phyloP scores from a whole-genome alignment of 2,113 vertebrate species.

The Astur gentilis region DNA sequence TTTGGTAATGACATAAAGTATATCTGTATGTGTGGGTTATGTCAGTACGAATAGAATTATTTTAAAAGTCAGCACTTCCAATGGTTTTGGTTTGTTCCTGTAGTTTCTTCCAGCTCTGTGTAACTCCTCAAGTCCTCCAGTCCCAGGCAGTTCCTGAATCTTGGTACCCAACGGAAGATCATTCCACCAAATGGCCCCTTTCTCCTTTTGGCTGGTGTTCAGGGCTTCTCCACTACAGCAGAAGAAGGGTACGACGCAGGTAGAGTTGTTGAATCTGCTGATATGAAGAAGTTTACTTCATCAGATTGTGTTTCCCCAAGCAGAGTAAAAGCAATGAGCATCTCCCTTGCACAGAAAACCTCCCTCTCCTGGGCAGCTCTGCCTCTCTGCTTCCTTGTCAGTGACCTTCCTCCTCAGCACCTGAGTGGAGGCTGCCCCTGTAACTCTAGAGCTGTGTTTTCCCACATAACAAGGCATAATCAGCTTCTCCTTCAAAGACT shows the following conservation, averaged over 20 bases:
- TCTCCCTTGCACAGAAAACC: not conserved
- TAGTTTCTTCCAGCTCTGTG: not conserved
- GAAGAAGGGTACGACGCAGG: not conserved
- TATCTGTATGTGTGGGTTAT: not conserved
- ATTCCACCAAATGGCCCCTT: not conserved
- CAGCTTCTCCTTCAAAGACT: not conserved
- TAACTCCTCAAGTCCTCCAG: not conserved
- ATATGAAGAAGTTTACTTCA: not conserved
- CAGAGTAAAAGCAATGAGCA: not conserved
- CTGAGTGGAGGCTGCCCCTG: rapidly evolving
- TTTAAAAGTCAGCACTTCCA: not conserved
- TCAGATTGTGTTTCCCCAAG: not conserved
- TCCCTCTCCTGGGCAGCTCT: not conserved
- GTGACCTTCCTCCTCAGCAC: not conserved
- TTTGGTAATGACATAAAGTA: not conserved
- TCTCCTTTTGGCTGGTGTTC: not conserved
- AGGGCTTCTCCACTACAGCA: not conserved
- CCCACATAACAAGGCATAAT: not conserved
- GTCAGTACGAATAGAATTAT: conserved; percentile 44
- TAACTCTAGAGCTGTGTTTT: not conserved
- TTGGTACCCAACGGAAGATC: not conserved
- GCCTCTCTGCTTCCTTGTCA: not conserved
- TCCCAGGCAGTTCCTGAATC: not conserved
- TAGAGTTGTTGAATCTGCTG: not conserved
- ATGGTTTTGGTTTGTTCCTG: not conserved